Percentiles rank a stretch among this genome's conserved stretches.
Evolutionary conservation across 2,888 invertebrate genomes (phyloP).

Genomic region (Stenurella melanura): DNA sequence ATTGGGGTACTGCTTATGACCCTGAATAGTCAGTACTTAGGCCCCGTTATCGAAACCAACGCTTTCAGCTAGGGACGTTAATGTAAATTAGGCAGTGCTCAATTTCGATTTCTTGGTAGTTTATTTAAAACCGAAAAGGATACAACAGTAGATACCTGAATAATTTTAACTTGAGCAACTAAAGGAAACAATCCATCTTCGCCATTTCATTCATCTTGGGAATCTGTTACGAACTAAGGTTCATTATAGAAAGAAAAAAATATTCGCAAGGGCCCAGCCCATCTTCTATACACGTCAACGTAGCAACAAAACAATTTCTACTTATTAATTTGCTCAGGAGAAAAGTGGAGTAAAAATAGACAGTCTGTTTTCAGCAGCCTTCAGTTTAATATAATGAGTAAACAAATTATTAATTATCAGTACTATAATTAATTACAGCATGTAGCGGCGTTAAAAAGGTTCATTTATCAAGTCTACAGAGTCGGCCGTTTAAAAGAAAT

Average conservation of each 20-base stretch:
- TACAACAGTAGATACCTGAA: too few species aligned
- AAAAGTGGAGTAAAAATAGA: background rate
- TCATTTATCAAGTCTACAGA: slow-evolving; percentile 48
- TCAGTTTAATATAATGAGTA: slow-evolving; percentile 42
- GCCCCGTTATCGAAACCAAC: too few species aligned
- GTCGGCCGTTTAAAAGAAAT: slow-evolving; percentile 41
- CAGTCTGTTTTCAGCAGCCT: slow-evolving; percentile 37
- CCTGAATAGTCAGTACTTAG: too few species aligned
- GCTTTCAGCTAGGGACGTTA: too few species aligned
- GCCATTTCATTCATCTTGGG: background rate
- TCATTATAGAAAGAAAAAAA: background rate
- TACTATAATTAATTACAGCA: slow-evolving; percentile 49
- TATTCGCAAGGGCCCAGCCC: background rate
- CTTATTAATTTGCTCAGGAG: slow-evolving; percentile 10
- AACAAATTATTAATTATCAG: slow-evolving; percentile 52
- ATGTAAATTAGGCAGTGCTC: too few species aligned
- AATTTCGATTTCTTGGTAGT: too few species aligned
- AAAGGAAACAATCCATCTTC: too few species aligned
- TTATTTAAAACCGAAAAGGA: too few species aligned
- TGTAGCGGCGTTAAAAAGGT: slow-evolving; percentile 47
- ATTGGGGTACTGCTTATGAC: too few species aligned
- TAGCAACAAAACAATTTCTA: background rate
- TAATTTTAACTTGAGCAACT: too few species aligned
- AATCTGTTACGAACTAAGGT: too few species aligned
- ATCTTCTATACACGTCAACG: background rate